A percentile compares a stretch with the other conserved stretches of the same genome.
Conservation (phyloP, 2,797 vertebrate species). For the Karalla daura region DNA sequence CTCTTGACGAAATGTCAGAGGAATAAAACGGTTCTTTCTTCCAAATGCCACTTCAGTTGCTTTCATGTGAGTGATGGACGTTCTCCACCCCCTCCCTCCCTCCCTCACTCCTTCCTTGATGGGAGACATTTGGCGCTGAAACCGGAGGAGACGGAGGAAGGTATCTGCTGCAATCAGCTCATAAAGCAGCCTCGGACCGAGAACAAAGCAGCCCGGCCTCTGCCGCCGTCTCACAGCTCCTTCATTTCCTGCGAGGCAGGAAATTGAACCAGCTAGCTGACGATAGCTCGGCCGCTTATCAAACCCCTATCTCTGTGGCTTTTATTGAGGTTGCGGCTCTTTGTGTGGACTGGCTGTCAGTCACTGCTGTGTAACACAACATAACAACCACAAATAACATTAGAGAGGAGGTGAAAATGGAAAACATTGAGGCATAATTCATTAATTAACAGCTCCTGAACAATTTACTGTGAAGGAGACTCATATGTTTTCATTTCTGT, state of each 20-base stretch:
- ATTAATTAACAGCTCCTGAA: too few relatives aligned
- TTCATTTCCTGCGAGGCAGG: constrained; percentile 96
- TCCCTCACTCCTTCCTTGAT: constrained; percentile 22
- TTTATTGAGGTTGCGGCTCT: constrained; percentile 66
- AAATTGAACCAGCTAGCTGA: constrained; percentile 86
- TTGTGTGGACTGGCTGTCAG: constrained; percentile 35
- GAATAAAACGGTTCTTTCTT: not conserved
- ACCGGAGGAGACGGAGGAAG: constrained; percentile 19
- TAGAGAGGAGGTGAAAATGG: too few relatives aligned
- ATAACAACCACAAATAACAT: too few relatives aligned
- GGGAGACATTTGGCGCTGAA: constrained; percentile 51
- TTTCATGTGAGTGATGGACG: constrained; percentile 62
- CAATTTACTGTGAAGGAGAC: too few relatives aligned
- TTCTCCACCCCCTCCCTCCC: not conserved
- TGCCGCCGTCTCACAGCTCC: constrained; percentile 59
- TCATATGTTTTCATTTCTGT: too few relatives aligned
- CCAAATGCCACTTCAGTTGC: constrained; percentile 60
- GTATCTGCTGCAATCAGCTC: constrained; percentile 79
- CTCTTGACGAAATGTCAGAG: constrained; percentile 54
- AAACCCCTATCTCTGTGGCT: constrained; percentile 33
- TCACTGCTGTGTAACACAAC: too few relatives aligned
- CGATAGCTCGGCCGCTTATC: constrained; percentile 79
- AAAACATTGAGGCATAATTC: too few relatives aligned
- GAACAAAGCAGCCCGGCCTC: constrained; percentile 70
- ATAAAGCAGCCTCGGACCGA: constrained; percentile 65